Conservation (phyloP, 92 coral and sea anemone genomes). For the Parazoanthus swiftii region DNA sequence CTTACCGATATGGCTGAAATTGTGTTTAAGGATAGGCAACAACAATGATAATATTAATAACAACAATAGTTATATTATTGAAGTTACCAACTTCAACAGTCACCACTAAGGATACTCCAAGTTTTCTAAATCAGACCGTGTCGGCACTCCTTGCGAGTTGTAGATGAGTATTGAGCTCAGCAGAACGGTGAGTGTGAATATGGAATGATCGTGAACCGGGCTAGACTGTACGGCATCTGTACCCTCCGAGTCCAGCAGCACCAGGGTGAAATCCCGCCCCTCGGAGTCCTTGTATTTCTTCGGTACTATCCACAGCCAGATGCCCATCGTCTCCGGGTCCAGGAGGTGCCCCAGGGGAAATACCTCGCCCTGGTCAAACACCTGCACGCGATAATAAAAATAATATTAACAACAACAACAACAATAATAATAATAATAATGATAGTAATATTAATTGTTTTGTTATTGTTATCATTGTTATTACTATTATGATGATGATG, state of each 20-base stretch:
- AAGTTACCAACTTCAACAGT: neutral
- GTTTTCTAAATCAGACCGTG: slow-evolving; percentile 55
- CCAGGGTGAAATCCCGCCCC: slow-evolving; percentile 48
- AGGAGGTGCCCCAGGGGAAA: slow-evolving; percentile 77
- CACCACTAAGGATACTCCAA: slow-evolving; percentile 58
- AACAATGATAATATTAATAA: too few relatives aligned
- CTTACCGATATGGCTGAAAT: slow-evolving; percentile 62
- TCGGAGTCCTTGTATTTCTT: slow-evolving; percentile 43
- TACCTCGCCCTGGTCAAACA: slow-evolving; percentile 69
- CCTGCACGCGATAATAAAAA: neutral
- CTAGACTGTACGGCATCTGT: slow-evolving; percentile 50
- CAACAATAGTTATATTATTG: too few relatives aligned
- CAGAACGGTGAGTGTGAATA: slow-evolving; percentile 50
- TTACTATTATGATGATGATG: too few relatives aligned
- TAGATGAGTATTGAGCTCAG: slow-evolving; percentile 52
- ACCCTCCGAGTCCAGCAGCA: slow-evolving; percentile 55
- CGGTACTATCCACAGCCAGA: slow-evolving; percentile 79
- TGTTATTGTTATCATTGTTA: too few relatives aligned
- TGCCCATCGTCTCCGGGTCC: slow-evolving; percentile 77
- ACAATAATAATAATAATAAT: neutral
- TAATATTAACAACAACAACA: neutral
- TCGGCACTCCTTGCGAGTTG: slow-evolving; percentile 69
- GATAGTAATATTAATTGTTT: neutral
- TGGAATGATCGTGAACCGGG: slow-evolving; percentile 45
- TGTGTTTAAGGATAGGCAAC: neutral